Conservation (phyloP, 2,888 invertebrate species). For the Willowsia nigromaculata region DNA sequence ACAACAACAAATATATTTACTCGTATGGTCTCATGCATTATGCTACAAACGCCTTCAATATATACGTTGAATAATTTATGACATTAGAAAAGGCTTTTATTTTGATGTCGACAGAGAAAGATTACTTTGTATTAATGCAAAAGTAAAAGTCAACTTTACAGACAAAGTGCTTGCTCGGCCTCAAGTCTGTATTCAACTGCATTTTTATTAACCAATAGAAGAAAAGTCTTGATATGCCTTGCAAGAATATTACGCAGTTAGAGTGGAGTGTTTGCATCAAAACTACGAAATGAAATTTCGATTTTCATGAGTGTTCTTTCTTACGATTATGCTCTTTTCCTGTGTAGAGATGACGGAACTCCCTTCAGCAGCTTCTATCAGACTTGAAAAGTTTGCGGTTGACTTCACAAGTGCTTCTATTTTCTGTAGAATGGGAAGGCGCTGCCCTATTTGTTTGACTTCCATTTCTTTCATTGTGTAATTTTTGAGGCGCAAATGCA, state of each 20-base stretch:
- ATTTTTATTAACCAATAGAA: too few relatives aligned
- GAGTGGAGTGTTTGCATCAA: too few relatives aligned
- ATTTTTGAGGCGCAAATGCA: not conserved
- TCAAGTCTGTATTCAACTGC: too few relatives aligned
- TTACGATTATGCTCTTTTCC: conserved; percentile 70
- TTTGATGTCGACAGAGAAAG: not conserved
- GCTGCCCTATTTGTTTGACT: not conserved
- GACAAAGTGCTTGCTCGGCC: not conserved
- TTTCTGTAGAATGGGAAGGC: conserved; percentile 49
- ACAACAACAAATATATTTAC: too few relatives aligned
- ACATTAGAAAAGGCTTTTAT: not conserved
- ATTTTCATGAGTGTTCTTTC: not conserved
- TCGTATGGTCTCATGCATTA: too few relatives aligned
- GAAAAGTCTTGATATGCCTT: too few relatives aligned
- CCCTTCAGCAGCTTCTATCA: conserved; percentile 50
- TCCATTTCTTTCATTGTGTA: conserved; percentile 7
- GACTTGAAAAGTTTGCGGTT: conserved; percentile 48
- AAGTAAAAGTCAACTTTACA: too few relatives aligned
- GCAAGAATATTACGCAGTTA: too few relatives aligned
- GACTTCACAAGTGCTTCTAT: conserved; percentile 47
- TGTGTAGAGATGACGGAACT: conserved; percentile 42
- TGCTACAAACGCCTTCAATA: too few relatives aligned
- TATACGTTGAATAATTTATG: not conserved
- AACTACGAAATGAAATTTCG: too few relatives aligned
- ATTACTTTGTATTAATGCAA: too few relatives aligned